Conservation (phyloP, 2,797 vertebrate species). For the Rhabdophis nuchalis region DNA sequence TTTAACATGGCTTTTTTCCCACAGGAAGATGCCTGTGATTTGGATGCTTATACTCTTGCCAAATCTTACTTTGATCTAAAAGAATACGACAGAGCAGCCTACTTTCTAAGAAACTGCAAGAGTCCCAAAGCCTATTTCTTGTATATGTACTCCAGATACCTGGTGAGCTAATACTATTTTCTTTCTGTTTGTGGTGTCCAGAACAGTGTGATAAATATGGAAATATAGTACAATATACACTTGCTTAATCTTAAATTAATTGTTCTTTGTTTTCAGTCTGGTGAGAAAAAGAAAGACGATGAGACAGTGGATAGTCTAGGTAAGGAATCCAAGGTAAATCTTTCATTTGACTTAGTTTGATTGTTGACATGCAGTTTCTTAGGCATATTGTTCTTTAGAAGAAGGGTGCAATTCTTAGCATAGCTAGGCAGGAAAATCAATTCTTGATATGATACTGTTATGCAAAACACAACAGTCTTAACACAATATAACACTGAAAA, state of each 20-base stretch:
- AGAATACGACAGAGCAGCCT: conserved; percentile 95
- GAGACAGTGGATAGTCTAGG: conserved; percentile 97
- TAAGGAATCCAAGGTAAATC: conserved; percentile 65
- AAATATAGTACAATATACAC: background rate
- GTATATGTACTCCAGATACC: conserved; percentile 97
- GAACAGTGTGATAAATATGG: background rate
- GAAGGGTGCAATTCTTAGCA: background rate
- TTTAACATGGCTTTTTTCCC: conserved; percentile 10
- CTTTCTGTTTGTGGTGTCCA: background rate
- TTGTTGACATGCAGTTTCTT: background rate
- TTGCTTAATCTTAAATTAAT: background rate
- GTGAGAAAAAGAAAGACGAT: conserved; percentile 98
- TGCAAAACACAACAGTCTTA: background rate
- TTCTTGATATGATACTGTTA: background rate
- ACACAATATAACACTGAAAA: background rate
- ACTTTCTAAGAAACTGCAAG: conserved; percentile 90
- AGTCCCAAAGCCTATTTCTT: conserved; percentile 98
- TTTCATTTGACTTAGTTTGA: background rate
- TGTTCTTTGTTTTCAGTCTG: conserved; percentile 77
- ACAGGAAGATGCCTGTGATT: conserved; percentile 91
- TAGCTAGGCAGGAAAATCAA: background rate
- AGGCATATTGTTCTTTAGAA: background rate
- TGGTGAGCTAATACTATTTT: conserved; percentile 74
- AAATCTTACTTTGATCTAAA: conserved; percentile 98
- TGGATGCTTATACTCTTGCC: conserved; percentile 92